Conservation (phyloP, 2,888 invertebrate genomes). For the Ganaspis brasiliensis region DNA sequence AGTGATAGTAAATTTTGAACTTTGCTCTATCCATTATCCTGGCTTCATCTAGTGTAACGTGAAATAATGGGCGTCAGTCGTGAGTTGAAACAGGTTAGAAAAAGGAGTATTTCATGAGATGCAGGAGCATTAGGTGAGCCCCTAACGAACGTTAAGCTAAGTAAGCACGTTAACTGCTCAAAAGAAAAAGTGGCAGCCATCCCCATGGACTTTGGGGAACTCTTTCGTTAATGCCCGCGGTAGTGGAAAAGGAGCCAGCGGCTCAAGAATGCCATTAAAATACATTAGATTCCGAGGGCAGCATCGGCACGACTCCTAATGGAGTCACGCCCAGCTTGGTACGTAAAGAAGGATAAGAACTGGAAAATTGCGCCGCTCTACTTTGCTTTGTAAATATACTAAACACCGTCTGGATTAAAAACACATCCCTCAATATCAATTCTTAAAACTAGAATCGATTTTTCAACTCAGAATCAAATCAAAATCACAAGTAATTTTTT, state of each 20-base stretch:
- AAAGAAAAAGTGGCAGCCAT: slow-evolving; percentile 59
- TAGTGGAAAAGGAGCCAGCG: slow-evolving; percentile 54
- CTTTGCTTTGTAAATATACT: slow-evolving; percentile 28
- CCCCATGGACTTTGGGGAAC: slow-evolving; percentile 66
- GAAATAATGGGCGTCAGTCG: slow-evolving; percentile 17
- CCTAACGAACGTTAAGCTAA: slow-evolving; percentile 71
- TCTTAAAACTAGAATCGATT: too few species aligned
- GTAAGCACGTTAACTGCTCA: slow-evolving; percentile 70
- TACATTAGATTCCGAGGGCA: slow-evolving; percentile 65
- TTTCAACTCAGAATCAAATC: too few species aligned
- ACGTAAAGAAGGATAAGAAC: slow-evolving; percentile 36
- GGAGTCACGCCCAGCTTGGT: slow-evolving; percentile 60
- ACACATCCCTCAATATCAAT: background rate
- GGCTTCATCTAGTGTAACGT: background rate
- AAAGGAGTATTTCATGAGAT: slow-evolving; percentile 15
- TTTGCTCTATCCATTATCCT: slow-evolving; percentile 31
- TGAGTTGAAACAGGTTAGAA: background rate
- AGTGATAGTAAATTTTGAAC: slow-evolving; percentile 37
- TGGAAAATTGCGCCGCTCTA: slow-evolving; percentile 8
- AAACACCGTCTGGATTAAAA: background rate
- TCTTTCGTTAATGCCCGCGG: slow-evolving; percentile 73
- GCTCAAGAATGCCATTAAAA: slow-evolving; percentile 69
- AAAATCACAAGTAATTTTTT: too few species aligned
- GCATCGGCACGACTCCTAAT: slow-evolving; percentile 55
- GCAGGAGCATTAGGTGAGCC: slow-evolving; percentile 34